A percentile compares a stretch with the other conserved stretches of the same genome.
Conservation (phyloP, 2,113 vertebrate genomes). For the Laticauda laticaudata region DNA sequence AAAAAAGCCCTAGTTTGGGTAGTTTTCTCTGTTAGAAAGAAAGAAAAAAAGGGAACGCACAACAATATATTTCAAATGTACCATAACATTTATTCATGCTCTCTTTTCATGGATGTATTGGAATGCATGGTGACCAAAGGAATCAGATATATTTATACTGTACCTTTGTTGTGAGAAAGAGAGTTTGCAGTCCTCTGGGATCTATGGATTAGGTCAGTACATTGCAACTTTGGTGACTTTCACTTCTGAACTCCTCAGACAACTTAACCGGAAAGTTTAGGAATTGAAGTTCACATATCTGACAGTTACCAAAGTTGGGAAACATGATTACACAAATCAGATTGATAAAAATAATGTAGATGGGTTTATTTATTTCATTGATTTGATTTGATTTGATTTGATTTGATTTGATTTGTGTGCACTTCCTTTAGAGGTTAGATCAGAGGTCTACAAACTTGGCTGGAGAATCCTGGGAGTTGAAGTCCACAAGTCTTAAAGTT, state of each 20-base stretch:
- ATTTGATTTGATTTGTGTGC: not conserved
- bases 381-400: not conserved
- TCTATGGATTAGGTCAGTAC: not conserved
- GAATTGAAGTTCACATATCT: not conserved
- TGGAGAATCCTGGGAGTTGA: too few species aligned
- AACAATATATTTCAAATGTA: not conserved
- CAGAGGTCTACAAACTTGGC: too few species aligned
- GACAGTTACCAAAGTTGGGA: not conserved
- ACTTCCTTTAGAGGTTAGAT: not conserved
- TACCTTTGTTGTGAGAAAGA: not conserved
- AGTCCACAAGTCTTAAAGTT: too few species aligned
- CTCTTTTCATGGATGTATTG: not conserved
- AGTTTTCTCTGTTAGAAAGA: not conserved
- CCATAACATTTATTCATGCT: not conserved
- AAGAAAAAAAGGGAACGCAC: not conserved
- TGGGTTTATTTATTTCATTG: not conserved
- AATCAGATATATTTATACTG: not conserved
- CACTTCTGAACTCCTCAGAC: not conserved
- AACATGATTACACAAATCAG: not conserved
- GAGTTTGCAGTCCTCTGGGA: not conserved
- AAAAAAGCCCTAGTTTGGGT: not conserved
- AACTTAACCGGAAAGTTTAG: not conserved
- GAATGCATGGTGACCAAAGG: not conserved
- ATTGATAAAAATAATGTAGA: not conserved
- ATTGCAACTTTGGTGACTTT: not conserved